Evolutionary conservation across 1,140 invertebrate species (phyloP).

Genomic region (Drosophila serrata): DNA sequence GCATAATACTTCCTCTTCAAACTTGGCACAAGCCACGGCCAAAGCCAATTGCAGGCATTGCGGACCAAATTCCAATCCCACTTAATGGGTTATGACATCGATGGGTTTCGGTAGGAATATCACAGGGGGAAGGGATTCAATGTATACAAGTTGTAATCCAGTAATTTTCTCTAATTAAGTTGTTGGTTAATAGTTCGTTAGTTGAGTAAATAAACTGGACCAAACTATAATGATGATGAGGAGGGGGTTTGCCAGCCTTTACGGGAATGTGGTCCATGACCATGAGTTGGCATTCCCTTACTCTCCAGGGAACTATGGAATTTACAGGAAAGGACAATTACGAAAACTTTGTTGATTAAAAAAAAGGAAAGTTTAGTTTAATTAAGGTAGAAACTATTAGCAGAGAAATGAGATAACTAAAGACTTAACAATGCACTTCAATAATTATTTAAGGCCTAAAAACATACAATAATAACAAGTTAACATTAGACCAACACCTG

Average conservation of each 20-base stretch:
- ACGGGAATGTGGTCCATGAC: conserved; percentile 30
- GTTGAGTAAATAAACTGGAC: conserved; percentile 53
- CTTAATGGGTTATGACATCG: conserved; percentile 67
- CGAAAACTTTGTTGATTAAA: conserved; percentile 6
- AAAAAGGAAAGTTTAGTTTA: conserved; percentile 1
- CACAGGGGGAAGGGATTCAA: background rate
- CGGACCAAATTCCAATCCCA: conserved; percentile 51
- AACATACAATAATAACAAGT: background rate
- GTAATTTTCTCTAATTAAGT: conserved; percentile 57
- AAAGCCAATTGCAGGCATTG: conserved; percentile 60
- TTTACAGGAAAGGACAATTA: conserved; percentile 1
- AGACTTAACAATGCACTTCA: background rate
- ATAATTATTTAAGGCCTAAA: background rate
- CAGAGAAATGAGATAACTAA: background rate
- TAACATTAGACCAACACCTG: background rate
- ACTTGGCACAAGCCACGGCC: conserved; percentile 39
- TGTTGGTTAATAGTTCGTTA: conserved; percentile 60
- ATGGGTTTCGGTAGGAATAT: conserved; percentile 8
- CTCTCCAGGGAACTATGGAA: background rate
- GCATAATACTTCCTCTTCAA: conserved; percentile 52
- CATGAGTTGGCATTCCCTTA: conserved; percentile 36
- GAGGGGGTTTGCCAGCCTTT: conserved; percentile 10
- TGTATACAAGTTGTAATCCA: conserved; percentile 27
- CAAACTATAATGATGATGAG: conserved; percentile 15
- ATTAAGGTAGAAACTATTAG: background rate